phyloP scores from a whole-genome alignment of 2,113 vertebrate species.

The Sinosuthora webbiana region DNA sequence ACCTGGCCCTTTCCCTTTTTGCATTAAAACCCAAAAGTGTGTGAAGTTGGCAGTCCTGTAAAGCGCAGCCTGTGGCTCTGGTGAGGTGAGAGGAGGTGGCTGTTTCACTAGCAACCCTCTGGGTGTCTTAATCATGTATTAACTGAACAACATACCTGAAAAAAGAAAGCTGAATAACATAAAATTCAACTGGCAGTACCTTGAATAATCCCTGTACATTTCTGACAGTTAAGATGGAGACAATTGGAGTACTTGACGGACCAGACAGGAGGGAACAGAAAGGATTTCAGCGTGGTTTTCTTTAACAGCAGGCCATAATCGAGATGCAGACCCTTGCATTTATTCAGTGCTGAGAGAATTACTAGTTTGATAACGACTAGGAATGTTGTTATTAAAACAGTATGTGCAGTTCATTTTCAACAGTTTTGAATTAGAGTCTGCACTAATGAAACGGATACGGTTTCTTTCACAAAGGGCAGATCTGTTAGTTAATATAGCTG shows the following conservation, averaged over 20 bases:
- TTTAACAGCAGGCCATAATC: slow-evolving; percentile 80
- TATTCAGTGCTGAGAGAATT: slow-evolving; percentile 81
- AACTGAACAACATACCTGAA: slow-evolving; percentile 10
- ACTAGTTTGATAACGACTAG: slow-evolving; percentile 82
- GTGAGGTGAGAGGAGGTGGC: not conserved
- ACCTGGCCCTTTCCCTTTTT: not conserved
- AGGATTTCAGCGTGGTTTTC: slow-evolving; percentile 71
- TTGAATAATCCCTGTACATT: not conserved
- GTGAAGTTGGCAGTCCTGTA: not conserved
- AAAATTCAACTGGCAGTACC: not conserved
- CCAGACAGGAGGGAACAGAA: slow-evolving; percentile 47
- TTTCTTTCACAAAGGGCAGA: slow-evolving; percentile 87
- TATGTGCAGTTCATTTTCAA: slow-evolving; percentile 86
- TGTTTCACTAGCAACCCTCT: not conserved
- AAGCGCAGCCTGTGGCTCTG: not conserved
- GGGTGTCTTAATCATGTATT: not conserved
- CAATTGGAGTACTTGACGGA: slow-evolving; percentile 47
- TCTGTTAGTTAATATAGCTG: slow-evolving; percentile 85
- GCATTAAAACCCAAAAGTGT: not conserved
- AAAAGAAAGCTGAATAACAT: not conserved
- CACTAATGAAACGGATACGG: slow-evolving; percentile 86
- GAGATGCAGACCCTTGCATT: slow-evolving; percentile 74
- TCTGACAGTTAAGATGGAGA: slow-evolving; percentile 10
- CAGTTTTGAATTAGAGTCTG: slow-evolving; percentile 86
- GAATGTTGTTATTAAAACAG: slow-evolving; percentile 87